Conservation (phyloP, 2,888 invertebrate species). For the Eucriotettix oculatus region DNA sequence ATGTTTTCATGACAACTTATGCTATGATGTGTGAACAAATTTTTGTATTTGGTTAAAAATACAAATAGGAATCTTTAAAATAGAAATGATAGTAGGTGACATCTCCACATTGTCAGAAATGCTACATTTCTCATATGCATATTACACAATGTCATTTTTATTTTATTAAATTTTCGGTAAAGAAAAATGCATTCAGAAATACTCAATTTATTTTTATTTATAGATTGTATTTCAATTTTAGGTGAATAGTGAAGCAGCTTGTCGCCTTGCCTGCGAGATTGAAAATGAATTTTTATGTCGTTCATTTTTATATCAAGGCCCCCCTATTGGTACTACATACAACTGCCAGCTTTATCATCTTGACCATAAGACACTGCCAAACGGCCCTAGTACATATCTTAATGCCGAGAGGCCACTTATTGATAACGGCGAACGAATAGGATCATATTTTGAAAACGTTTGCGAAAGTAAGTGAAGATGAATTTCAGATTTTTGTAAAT, state of each 20-base stretch:
- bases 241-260: conserved; percentile 78
- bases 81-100: no score
- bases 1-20: no score
- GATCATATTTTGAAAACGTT: conserved; percentile 77
- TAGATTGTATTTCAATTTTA: conserved; percentile 17
- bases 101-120: no score
- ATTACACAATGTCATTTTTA: no score
- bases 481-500: background rate
- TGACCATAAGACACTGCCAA: conserved; percentile 81
- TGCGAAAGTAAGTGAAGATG: conserved; percentile 59
- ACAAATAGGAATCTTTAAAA: no score
- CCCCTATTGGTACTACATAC: conserved; percentile 55
- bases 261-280: conserved; percentile 76
- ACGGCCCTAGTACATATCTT: conserved; percentile 79
- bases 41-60: no score
- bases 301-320: conserved; percentile 54
- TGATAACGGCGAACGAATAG: conserved; percentile 79
- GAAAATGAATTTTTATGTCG: conserved; percentile 87
- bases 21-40: no score
- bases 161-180: no score
- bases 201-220: no score
- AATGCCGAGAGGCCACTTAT: conserved; percentile 80
- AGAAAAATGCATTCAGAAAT: no score
- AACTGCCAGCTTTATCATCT: conserved; percentile 85
- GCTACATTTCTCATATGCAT: no score